These are phyloP conservation scores for Rhadinocentrus ornatus DNA, from an alignment of 2,797 vertebrate genomes.

Conservation along the genomic window DNA sequence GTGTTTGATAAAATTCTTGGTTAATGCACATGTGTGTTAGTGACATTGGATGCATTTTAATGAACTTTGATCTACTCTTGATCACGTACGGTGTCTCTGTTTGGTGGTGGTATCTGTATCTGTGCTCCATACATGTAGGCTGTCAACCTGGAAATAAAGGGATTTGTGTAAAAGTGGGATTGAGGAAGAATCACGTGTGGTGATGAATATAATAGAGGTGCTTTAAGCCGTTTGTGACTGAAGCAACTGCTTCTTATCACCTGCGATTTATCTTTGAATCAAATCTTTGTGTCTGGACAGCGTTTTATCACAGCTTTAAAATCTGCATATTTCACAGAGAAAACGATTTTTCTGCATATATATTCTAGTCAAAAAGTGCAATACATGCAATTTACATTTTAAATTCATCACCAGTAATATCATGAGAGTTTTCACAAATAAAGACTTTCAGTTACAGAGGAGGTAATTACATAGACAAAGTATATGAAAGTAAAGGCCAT, in stretches of 20 bases:
- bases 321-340: not conserved
- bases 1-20: constrained; percentile 21
- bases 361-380: not conserved
- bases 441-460: constrained; percentile 22
- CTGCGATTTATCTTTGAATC: constrained; percentile 31
- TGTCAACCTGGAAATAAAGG: constrained; percentile 37
- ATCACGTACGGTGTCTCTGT: constrained; percentile 7
- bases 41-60: not conserved
- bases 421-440: not conserved
- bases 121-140: constrained; percentile 19
- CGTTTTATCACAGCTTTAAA: constrained; percentile 16
- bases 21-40: constrained; percentile 16
- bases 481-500: constrained; percentile 61
- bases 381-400: not conserved
- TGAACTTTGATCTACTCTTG: constrained; percentile 8
- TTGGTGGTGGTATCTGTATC: constrained; percentile 28
- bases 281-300: not conserved
- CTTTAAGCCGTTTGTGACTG: constrained; percentile 39
- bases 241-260: constrained; percentile 43
- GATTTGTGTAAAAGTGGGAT: constrained; percentile 35
- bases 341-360: not conserved
- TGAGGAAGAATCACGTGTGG: constrained; percentile 23
- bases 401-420: not conserved
- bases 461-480: constrained; percentile 36
- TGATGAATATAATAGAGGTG: constrained; percentile 50